Base-by-base conservation (phyloP, 2,888 invertebrate genomes). In the Eupelmus urozonus region DNA sequence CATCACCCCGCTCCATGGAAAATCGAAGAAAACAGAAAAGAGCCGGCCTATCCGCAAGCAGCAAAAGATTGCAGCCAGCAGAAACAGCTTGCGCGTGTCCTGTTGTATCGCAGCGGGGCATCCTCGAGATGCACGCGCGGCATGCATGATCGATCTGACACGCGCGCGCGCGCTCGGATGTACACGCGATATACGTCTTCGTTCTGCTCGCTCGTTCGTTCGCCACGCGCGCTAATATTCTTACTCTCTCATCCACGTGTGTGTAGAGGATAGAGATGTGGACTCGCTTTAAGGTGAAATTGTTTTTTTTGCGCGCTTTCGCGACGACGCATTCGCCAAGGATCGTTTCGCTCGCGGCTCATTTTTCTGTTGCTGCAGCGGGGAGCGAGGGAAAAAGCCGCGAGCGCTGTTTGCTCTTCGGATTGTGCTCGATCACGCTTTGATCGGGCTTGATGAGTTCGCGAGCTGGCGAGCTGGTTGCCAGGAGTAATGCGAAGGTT, bases 121-220 rank as follows among this genome's bases (percentile, higher is more conserved):
- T 82, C 85, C 76, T 76, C 69, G 63, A 72, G 62, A 25, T 16
- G 55, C 55, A 27, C 16, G 29, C 27, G 78, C 62, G 69, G 75
- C 66, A 81, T 82, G 78, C 84, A 87, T 88, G 89, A 89, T 89
- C 87, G 88, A 89, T 88, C 88, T 88, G 88, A 88, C 88, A 86
- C 85, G 85, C 84, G 83, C 83, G 84, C 85, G 84, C 85, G 85
- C 77, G 76, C 71, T 67, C 62, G n/a, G 11, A 23, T 27, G 0
- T 16, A 25, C 62, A 59, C 57, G 63, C 66, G 66, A 72, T 79
- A 71, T 79, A 72, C 78, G 73, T 82, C 82, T 80, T 80, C 73
- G 60, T 71, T 60, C 25, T 69, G 25, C 55, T 55, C 34, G 65
- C 55, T 53, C 40, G 62, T 40, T 72, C 23, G n/a, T 27, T 53